Evolutionary conservation across 2,888 invertebrate species (phyloP).

Genomic region (Nomada fucata): DNA sequence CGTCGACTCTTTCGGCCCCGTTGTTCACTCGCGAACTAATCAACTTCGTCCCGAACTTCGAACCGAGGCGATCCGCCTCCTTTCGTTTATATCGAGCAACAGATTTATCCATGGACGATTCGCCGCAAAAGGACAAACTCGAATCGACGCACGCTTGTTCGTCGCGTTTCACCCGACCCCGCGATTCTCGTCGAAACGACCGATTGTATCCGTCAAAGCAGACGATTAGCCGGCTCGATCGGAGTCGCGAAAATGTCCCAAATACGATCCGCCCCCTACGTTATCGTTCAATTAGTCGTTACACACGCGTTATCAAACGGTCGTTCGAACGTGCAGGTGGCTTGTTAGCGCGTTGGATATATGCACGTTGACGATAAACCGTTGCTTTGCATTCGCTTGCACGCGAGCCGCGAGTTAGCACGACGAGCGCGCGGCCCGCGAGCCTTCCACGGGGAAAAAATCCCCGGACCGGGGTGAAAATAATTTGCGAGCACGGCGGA

Average conservation of each 20-base stretch:
- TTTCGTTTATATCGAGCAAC: no score
- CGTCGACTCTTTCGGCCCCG: no score
- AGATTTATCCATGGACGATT: no score
- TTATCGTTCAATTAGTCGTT: conserved; percentile 36
- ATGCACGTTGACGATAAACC: conserved; percentile 27
- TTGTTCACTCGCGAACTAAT: no score
- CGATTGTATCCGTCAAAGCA: conserved; percentile 1
- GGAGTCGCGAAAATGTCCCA: conserved; percentile 9
- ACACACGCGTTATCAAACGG: conserved; percentile 38
- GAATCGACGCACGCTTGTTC: background rate
- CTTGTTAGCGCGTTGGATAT: conserved; percentile 27
- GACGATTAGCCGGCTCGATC: conserved; percentile 1
- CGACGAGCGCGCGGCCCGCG: conserved; percentile 1
- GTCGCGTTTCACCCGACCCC: background rate
- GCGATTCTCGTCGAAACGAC: background rate
- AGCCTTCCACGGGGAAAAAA: background rate
- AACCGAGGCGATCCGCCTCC: no score
- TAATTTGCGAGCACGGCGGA: background rate
- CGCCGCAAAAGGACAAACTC: background rate
- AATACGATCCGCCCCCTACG: conserved; percentile 14
- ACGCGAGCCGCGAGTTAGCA: conserved; percentile 21
- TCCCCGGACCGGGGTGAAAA: background rate
- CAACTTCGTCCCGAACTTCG: no score
- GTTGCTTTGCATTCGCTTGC: conserved; percentile 12
- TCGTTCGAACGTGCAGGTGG: conserved; percentile 4